Percentiles rank a stretch among this genome's conserved stretches.
phyloP scores from a whole-genome alignment of 2,888 invertebrate species.

The Heliconius charithonia region DNA sequence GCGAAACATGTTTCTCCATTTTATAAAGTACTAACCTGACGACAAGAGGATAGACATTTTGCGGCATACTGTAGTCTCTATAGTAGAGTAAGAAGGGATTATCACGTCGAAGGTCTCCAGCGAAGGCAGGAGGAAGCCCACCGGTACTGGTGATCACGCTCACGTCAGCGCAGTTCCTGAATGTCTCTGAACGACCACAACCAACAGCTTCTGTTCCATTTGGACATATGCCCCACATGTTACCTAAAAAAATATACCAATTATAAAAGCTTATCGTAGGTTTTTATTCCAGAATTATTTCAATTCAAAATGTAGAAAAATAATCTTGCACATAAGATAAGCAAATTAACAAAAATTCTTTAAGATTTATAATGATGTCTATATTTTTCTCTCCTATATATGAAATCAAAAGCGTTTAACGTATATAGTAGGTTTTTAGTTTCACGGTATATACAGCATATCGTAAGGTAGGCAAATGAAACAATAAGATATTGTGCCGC shows the following conservation, averaged over 20 bases:
- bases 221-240: conserved; percentile 95
- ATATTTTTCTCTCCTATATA: too few species aligned
- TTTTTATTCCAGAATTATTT: too few species aligned
- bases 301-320: too few species aligned
- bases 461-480: too few species aligned
- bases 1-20: background rate
- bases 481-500: too few species aligned
- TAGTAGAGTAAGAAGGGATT: conserved; percentile 92
- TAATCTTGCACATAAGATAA: too few species aligned
- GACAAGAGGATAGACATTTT: conserved; percentile 88
- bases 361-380: too few species aligned
- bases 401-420: too few species aligned
- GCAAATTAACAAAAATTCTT: too few species aligned
- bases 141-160: conserved; percentile 91
- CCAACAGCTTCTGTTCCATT: conserved; percentile 95
- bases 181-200: conserved; percentile 95
- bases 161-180: conserved; percentile 95
- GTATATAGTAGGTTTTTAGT: too few species aligned
- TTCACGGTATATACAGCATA: too few species aligned
- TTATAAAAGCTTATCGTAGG: background rate
- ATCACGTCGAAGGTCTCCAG: conserved; percentile 81
- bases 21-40: conserved; percentile 84
- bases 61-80: conserved; percentile 86
- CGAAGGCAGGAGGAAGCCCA: conserved; percentile 88
- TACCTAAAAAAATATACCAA: conserved; percentile 85